Evolutionary conservation across 2,113 vertebrate species (phyloP), one percentile per base, ranked within the genome.

Genomic region (Talpa occidentalis): DNA sequence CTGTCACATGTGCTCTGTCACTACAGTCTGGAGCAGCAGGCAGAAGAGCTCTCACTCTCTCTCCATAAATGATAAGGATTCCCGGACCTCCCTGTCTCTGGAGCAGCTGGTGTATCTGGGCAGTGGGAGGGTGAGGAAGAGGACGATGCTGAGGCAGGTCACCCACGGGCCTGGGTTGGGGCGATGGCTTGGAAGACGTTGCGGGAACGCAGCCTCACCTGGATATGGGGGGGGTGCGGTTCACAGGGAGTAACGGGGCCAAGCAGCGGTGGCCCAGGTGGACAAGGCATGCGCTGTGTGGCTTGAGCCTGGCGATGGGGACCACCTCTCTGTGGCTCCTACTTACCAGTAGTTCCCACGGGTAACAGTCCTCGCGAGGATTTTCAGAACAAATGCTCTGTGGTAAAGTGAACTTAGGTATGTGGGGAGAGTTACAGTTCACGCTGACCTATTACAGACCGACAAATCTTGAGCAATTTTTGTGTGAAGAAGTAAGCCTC

Each of bases 291-390:
- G 49, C 7, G 49, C 14, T 52, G 15, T 15, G 5, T 3, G 7
- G 37, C 78, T 40, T 1, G 26, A 76, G 81, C 74, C 88, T 44
- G 7, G 30, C 3, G 24, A 16, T 1, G 2, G n/a, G 62, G 35
- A 26, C 30, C 6, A 16, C 44, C 49, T 17, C 49, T 17, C 17
- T 2, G 66, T 8, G 35, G n/a, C 47, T 73, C 44, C 72, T 54
- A 15, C 0, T 0, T 16, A 1, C 40, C 7, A 1, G 10, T 0
- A 1, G 64, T 37, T 67, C 32, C 40, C 56, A 16, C 0, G 5
- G 59, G 52, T 8, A 19, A 26, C 69, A 21, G 32, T 47, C 35
- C 73, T 42, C 24, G 37, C 0, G 16, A 1, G 73, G 16, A 22
- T 81, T 95, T 87, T 79, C 15, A 5, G 77, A 85, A 40, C 78